These are phyloP conservation scores for Zoanthus gigantus DNA, from an alignment of 92 coral and sea anemone genomes.

Conservation along the genomic window DNA sequence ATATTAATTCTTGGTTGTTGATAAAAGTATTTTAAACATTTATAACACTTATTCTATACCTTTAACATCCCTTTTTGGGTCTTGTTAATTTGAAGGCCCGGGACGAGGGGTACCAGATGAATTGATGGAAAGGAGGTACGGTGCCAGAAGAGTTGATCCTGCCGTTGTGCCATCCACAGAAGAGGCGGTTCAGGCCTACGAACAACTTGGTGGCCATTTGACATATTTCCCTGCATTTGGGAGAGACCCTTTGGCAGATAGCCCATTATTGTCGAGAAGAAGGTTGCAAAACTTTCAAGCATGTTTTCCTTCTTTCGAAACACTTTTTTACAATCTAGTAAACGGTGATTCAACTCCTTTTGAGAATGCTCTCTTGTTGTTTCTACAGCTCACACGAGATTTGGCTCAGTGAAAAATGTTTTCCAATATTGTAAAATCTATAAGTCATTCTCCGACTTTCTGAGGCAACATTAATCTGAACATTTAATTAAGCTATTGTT, in stretches of 20 bases:
- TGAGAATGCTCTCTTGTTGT: neutral
- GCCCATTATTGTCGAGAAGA: neutral
- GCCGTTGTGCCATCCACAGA: neutral
- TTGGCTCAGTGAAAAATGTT: neutral
- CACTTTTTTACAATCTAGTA: neutral
- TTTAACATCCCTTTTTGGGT: neutral
- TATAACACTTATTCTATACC: too few relatives aligned
- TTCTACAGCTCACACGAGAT: slow-evolving; percentile 12
- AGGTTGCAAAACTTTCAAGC: neutral
- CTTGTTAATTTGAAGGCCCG: neutral
- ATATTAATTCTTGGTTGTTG: too few relatives aligned
- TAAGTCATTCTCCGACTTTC: too few relatives aligned
- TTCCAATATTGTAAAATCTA: too few relatives aligned
- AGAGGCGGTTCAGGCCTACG: slow-evolving; percentile 11
- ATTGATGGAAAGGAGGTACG: slow-evolving; percentile 13
- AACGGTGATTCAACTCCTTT: neutral
- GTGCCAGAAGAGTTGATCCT: neutral
- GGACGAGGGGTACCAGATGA: slow-evolving; percentile 15
- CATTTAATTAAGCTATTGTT: too few relatives aligned
- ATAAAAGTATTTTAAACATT: neutral
- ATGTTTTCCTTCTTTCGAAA: slow-evolving; percentile 24
- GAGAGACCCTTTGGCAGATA: slow-evolving; percentile 18
- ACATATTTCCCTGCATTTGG: slow-evolving; percentile 21
- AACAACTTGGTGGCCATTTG: neutral
- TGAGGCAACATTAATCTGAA: too few relatives aligned